Evolutionary conservation across 1,140 invertebrate species (phyloP).

Genomic region (Bombyx mori): ASM3026992v2 NC_085129.1:12554001-12554500

Average conservation of each 20-base stretch:
- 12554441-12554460: too few species aligned
- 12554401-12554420: too few species aligned
- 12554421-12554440: too few species aligned
- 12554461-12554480: slow-evolving; percentile 9
- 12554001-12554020: slow-evolving; percentile 43
- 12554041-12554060: slow-evolving; percentile 50
- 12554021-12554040: slow-evolving; percentile 60
- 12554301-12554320: too few species aligned
- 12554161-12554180: too few species aligned
- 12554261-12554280: slow-evolving; percentile 31
- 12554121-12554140: slow-evolving; percentile 30
- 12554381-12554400: slow-evolving; percentile 6
- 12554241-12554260: slow-evolving; percentile 50
- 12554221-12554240: neutral
- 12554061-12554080: slow-evolving; percentile 51
- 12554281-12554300: too few species aligned
- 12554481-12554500: slow-evolving; percentile 18
- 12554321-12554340: too few species aligned
- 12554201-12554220: too few species aligned
- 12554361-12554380: slow-evolving; percentile 27
- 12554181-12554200: too few species aligned
- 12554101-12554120: slow-evolving; percentile 55
- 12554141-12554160: slow-evolving; percentile 2
- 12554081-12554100: slow-evolving; percentile 62
- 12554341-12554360: neutral